These are phyloP conservation scores for Baccha elongata DNA, from an alignment of 2,888 invertebrate genomes.

Conservation along the genomic window DNA sequence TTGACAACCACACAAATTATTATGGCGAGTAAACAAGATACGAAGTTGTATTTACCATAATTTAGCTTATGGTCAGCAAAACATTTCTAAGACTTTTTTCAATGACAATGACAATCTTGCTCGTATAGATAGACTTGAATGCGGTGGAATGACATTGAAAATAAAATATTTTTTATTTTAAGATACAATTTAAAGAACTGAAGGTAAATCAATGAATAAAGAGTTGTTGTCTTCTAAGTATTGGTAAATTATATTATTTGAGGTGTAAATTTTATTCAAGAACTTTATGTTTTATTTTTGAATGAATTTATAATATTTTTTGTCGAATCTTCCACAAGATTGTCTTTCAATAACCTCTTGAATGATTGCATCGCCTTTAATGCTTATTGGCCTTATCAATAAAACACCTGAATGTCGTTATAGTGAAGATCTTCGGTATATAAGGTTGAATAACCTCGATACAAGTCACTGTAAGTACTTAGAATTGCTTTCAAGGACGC, in stretches of 20 bases:
- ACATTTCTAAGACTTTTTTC: background rate
- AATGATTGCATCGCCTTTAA: constrained; percentile 1
- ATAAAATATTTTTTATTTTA: constrained; percentile 8
- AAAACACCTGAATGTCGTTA: constrained; percentile 3
- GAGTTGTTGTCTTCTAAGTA: background rate
- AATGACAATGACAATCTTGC: constrained; percentile 29
- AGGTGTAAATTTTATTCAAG: background rate
- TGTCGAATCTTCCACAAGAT: background rate
- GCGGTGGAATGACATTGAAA: constrained; percentile 15
- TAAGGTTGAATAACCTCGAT: constrained; percentile 21
- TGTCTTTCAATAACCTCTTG: background rate
- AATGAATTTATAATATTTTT: background rate
- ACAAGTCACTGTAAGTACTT: constrained; percentile 3
- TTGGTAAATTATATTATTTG: too few species aligned
- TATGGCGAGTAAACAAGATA: constrained; percentile 5
- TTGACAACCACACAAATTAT: background rate
- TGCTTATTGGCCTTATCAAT: constrained; percentile 5
- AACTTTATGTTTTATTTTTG: background rate
- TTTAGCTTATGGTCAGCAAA: constrained; percentile 15
- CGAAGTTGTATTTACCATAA: constrained; percentile 2
- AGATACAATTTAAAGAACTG: constrained; percentile 1
- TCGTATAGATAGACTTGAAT: too few species aligned
- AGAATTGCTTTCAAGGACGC: constrained; percentile 15
- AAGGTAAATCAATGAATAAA: background rate
- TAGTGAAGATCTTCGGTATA: background rate